Percentiles rank a stretch among this genome's conserved stretches.
Conservation (phyloP, 2,113 vertebrate genomes). For the Hirundichthys speculiger region DNA sequence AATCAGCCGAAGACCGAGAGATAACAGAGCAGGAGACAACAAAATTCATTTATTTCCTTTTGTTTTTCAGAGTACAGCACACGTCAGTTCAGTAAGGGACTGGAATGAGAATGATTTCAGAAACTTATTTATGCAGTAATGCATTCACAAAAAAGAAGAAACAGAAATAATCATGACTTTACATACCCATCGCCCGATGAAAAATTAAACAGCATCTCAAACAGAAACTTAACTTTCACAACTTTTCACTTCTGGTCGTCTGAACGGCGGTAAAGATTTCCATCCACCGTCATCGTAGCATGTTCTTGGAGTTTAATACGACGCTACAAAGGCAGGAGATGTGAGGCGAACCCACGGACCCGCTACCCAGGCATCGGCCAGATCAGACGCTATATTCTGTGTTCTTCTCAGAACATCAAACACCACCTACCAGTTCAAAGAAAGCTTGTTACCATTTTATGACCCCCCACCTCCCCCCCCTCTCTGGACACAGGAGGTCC, state of each 20-base stretch:
- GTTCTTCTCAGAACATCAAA: constrained; percentile 59
- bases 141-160: not conserved
- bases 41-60: no score
- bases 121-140: not conserved
- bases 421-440: constrained; percentile 66
- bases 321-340: constrained; percentile 58
- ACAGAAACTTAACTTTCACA: constrained; percentile 1
- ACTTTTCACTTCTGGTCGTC: not conserved
- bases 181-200: not conserved
- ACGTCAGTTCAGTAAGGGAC: not conserved
- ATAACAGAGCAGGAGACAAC: not conserved
- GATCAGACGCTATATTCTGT: constrained; percentile 47
- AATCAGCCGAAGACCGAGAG: constrained; percentile 30
- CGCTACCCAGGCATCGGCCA: constrained; percentile 33
- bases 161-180: not conserved
- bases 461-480: constrained; percentile 27
- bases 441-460: constrained; percentile 53
- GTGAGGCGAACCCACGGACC: constrained; percentile 39
- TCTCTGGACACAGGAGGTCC: constrained; percentile 25
- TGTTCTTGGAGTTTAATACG: no score
- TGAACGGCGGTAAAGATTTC: not conserved
- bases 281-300: not conserved
- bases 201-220: constrained; percentile 7
- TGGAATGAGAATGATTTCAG: not conserved
- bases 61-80: no score